phyloP scores from a whole-genome alignment of 2,888 invertebrate genomes.

The Cactoblastis cactorum region DNA sequence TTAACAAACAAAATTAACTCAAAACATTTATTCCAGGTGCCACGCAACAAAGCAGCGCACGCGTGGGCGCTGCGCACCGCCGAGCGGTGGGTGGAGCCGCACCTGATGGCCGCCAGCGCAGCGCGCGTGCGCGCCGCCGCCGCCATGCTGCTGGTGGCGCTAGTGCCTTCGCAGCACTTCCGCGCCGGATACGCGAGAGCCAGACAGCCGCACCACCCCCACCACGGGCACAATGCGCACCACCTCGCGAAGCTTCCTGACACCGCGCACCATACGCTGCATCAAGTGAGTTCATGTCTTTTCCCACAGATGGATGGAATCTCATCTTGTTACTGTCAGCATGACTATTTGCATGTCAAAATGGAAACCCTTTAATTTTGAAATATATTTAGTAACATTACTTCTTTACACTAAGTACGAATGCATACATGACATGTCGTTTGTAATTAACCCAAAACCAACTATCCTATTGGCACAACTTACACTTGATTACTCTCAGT shows the following conservation, averaged over 20 bases:
- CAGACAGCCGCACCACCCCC: slow-evolving; percentile 57
- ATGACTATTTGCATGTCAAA: too few species aligned
- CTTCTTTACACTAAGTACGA: too few species aligned
- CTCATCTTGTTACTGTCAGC: too few species aligned
- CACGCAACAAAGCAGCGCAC: slow-evolving; percentile 93
- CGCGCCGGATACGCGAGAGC: slow-evolving; percentile 89
- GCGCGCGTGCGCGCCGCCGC: slow-evolving; percentile 92
- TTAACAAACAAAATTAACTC: not conserved
- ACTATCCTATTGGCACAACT: too few species aligned
- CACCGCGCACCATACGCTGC: slow-evolving; percentile 77
- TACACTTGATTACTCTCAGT: too few species aligned
- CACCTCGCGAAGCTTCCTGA: slow-evolving; percentile 59
- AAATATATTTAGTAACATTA: too few species aligned
- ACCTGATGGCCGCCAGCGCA: slow-evolving; percentile 90
- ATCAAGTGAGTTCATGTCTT: slow-evolving; percentile 50
- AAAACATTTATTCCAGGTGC: slow-evolving; percentile 60
- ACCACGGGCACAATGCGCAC: slow-evolving; percentile 41
- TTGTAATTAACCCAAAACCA: too few species aligned
- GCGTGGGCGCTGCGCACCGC: slow-evolving; percentile 95
- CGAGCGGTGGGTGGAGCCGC: slow-evolving; percentile 94
- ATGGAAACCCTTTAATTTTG: too few species aligned
- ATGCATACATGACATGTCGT: too few species aligned
- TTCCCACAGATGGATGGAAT: not conserved
- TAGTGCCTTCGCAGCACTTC: slow-evolving; percentile 95
- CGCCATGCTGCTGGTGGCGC: slow-evolving; percentile 91